Evolutionary conservation across 2,113 vertebrate species (phyloP), one percentile per base, ranked within the genome.

Genomic region (Oreocharis arfaki): DNA sequence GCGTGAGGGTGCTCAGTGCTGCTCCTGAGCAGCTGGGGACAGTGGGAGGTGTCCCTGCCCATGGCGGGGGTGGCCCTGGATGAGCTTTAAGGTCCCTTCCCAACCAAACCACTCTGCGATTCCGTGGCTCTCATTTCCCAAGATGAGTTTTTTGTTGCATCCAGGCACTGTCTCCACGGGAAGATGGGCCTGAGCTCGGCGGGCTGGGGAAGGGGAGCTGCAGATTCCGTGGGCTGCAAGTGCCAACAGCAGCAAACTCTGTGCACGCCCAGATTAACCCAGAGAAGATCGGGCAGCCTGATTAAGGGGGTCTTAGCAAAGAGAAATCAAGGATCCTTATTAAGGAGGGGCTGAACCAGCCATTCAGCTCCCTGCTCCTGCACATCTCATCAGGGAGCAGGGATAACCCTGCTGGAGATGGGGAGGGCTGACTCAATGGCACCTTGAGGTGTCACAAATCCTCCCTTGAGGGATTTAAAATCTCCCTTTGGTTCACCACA

Each of bases 141-240:
- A 16, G 17, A 13, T 3, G 13, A 28, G 33, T 65, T 5, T 68
- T 80, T 44, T 33, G 0, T 26, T 11, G 28, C 35, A 7, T 26
- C 39, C 61, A 3, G 2, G 24, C 0, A 0, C 24, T 2, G 28
- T 3, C 7, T 42, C 73, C 16, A 0, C 10, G n/a, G 57, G 71
- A 21, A 56, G 46, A 13, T 1, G 37, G 17, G 9, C 6, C 15
- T 1, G 2, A 47, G 69, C 37, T 12, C 4, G 30, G 16, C 27
- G 37, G 28, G 53, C 75, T 79, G 76, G 53, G 79, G 32, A 69
- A 49, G 60, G 42, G 84, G 53, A 86, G 28, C 41, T n/a, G 79
- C 57, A 26, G 53, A 52, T 70, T 26, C 71, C 4, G 0, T 0
- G 2, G 53, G 67, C 80, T 73, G 73, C 49, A 32, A 73, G 50